A percentile compares a stretch with the other conserved stretches of the same genome.
These are phyloP conservation scores for Anhinga rufa DNA, from an alignment of 2,113 vertebrate genomes.

Conservation along the genomic window DNA sequence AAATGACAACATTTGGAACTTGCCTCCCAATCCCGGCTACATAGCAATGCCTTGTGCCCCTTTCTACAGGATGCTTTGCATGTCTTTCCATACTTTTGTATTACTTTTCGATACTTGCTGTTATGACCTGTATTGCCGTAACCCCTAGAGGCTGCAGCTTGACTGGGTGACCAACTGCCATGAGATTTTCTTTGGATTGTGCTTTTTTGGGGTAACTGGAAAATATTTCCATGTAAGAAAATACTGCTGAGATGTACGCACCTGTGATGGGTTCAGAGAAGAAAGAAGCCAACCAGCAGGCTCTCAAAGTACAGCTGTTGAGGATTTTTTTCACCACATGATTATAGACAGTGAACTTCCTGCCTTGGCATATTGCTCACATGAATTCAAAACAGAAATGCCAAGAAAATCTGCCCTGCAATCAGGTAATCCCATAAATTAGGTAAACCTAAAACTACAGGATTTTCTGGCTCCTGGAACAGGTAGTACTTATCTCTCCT, in stretches of 20 bases:
- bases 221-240: background rate
- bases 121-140: background rate
- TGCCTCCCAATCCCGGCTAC: background rate
- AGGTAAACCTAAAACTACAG: background rate
- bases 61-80: background rate
- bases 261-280: background rate
- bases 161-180: background rate
- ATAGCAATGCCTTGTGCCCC: background rate
- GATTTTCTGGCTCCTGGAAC: background rate
- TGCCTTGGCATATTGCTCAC: background rate
- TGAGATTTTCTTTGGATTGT: background rate
- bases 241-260: rapidly evolving
- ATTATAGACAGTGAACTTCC: background rate
- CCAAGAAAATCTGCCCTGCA: background rate
- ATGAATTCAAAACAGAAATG: background rate
- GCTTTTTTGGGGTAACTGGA: background rate
- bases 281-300: background rate
- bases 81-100: background rate
- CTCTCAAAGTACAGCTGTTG: background rate
- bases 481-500: background rate
- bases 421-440: background rate
- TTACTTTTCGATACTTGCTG: background rate
- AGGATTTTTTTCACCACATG: background rate
- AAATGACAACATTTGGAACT: background rate
- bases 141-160: background rate